Evolutionary conservation across 2,113 vertebrate species (phyloP), one percentile per base, ranked within the genome.

Genomic region (Lepidothrix coronata): DNA sequence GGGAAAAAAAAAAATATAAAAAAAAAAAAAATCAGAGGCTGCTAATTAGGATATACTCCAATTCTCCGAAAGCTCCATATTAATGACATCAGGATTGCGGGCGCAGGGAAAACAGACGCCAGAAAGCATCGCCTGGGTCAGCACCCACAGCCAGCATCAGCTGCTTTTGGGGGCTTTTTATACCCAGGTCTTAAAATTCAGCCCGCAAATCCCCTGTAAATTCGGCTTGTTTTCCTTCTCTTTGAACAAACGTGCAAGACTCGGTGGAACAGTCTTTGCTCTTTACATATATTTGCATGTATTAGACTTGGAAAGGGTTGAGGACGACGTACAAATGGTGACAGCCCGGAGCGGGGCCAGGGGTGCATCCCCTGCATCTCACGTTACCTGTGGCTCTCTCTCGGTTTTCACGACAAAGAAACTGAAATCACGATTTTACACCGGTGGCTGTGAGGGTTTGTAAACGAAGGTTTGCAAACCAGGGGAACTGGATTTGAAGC

Each of bases 241-340:
- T 52, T 22, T 19, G 65, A 92, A 66, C 55, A 44, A 91, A 94
- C 2, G 71, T 62, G 88, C 62, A 91, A 94, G 95, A 93, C 90
- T 94, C 10, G 1, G 93, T 44, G 76, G 91, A 91, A 76, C 72
- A 81, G 80, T 24, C 89, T 77, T 95, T 74, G 81, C 54, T 94
- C 75, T 80, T 88, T 81, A 88, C 94, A 95, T 94, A 92, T 14
- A 93, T 97, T 95, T 96, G 92, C 94, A 96, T 92, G 78, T 22
- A 92, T 96, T 95, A 95, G 33, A 54, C 9, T 51, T 43, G 59
- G 44, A 44, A 66, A 39, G 43, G 81, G 61, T 51, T 3, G 39
- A 72, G 82, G 85, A 51, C 1, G 68, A 74, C 19, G 48, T 41
- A 41, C 18, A 66, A 82, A 87, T 2, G 51, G 55, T 9, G 23